Percentiles rank a stretch among this genome's conserved stretches.
These are phyloP conservation scores for Drosophila koepferae DNA, from an alignment of 2,888 invertebrate species.

Conservation along the genomic window DNA sequence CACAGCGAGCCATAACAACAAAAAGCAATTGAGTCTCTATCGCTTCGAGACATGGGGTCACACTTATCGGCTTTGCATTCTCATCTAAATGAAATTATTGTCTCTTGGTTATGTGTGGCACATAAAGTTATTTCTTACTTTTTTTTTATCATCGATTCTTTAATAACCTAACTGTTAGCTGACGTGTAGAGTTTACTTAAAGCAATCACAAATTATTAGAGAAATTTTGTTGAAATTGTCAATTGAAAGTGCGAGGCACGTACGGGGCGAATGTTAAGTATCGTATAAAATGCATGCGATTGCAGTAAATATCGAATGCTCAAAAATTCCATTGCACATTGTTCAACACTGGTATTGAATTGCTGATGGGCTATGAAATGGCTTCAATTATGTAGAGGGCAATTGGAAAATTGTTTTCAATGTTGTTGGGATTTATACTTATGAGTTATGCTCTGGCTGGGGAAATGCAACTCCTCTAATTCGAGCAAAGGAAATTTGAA, in stretches of 20 bases:
- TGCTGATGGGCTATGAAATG: constrained; percentile 2
- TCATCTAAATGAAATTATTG: constrained; percentile 72
- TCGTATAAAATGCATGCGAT: constrained; percentile 49
- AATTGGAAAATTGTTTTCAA: not conserved
- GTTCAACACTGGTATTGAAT: constrained; percentile 53
- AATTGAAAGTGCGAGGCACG: constrained; percentile 57
- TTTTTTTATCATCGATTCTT: constrained; percentile 19
- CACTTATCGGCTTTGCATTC: constrained; percentile 63
- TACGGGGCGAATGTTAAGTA: constrained; percentile 67
- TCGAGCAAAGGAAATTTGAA: no score
- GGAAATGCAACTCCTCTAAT: no score
- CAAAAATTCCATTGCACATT: constrained; percentile 42
- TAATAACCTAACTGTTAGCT: constrained; percentile 51
- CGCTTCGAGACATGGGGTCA: constrained; percentile 32
- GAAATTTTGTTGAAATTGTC: constrained; percentile 35
- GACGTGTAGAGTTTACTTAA: constrained; percentile 50
- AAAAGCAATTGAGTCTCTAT: constrained; percentile 62
- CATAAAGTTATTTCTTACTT: constrained; percentile 29
- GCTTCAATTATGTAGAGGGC: not conserved
- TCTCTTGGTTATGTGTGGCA: constrained; percentile 30
- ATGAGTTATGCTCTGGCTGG: no score
- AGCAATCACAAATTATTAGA: constrained; percentile 14
- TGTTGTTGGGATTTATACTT: no score
- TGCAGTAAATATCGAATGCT: constrained; percentile 57
- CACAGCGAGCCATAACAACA: constrained; percentile 49